These are phyloP conservation scores for Actinostola sp. DNA, from an alignment of 92 coral and sea anemone species.

Conservation along the genomic window DNA sequence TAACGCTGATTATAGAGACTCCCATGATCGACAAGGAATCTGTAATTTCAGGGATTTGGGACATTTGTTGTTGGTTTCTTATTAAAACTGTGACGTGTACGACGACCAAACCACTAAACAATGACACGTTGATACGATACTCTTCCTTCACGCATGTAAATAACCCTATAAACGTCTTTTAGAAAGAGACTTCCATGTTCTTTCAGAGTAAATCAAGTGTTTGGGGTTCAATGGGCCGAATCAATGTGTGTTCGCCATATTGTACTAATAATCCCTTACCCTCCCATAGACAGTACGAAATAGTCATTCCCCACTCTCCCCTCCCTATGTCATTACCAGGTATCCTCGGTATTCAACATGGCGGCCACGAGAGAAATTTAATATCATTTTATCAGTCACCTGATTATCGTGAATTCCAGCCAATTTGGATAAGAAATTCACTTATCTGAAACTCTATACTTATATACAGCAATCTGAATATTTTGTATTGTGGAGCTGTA, in stretches of 20 bases:
- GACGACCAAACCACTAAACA: not conserved
- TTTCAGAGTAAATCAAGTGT: no score
- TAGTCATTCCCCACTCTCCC: not conserved
- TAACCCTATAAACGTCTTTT: not conserved
- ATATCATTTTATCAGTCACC: conserved; percentile 16
- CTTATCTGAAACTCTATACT: conserved; percentile 21
- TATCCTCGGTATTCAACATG: conserved; percentile 33
- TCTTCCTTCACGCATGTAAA: not conserved
- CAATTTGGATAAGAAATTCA: conserved; percentile 9
- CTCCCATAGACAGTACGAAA: not conserved
- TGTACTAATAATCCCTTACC: not conserved
- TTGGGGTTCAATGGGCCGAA: no score
- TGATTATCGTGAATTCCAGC: conserved; percentile 31
- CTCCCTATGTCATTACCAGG: conserved; percentile 9
- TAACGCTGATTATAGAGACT: conserved; percentile 48
- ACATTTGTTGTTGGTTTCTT: conserved; percentile 22
- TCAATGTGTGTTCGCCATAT: conserved; percentile 1
- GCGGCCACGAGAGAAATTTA: conserved; percentile 33
- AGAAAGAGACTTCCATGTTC: no score
- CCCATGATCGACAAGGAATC: conserved; percentile 45
- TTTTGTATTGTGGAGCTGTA: not conserved
- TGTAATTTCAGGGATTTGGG: not conserved
- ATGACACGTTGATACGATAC: not conserved
- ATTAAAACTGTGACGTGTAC: conserved; percentile 26
- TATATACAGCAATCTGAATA: not conserved